A percentile compares a stretch with the other conserved stretches of the same genome.
Evolutionary conservation across 2,888 invertebrate species (phyloP).

Genomic region (Himalopsyche tibetana): DNA sequence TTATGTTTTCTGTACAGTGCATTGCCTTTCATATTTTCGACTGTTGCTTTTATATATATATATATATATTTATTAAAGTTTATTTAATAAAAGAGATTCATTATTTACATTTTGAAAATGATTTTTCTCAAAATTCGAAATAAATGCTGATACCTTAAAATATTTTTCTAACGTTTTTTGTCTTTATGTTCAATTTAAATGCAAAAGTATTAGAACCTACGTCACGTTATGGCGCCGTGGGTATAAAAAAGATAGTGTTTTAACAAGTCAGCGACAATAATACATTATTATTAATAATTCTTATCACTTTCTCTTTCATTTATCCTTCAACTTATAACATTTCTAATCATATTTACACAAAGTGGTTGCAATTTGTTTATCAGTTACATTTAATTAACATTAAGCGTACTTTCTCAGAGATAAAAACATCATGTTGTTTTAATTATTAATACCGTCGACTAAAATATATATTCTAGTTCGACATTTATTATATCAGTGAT

Average conservation of each 20-base stretch:
- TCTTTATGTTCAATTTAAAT: background rate
- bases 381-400: background rate
- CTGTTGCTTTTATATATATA: no score
- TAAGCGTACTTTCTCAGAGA: slow-evolving; percentile 7
- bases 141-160: no score
- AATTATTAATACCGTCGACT: background rate
- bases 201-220: background rate
- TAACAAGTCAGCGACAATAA: background rate
- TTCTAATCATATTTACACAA: slow-evolving; percentile 8
- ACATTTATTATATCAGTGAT: no score
- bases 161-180: no score
- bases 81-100: no score
- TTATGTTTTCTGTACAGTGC: no score
- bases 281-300: slow-evolving; percentile 39
- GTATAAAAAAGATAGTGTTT: background rate
- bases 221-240: background rate
- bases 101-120: no score
- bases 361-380: background rate
- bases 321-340: slow-evolving; percentile 60
- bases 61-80: no score
- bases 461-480: no score
- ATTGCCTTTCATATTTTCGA: no score
- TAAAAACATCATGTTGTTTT: background rate
- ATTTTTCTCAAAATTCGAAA: no score
- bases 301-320: slow-evolving; percentile 52